Percentiles rank a stretch among this genome's conserved stretches.
These are phyloP conservation scores for Agapostemon virescens DNA, from an alignment of 2,888 invertebrate genomes.

Conservation along the genomic window DNA sequence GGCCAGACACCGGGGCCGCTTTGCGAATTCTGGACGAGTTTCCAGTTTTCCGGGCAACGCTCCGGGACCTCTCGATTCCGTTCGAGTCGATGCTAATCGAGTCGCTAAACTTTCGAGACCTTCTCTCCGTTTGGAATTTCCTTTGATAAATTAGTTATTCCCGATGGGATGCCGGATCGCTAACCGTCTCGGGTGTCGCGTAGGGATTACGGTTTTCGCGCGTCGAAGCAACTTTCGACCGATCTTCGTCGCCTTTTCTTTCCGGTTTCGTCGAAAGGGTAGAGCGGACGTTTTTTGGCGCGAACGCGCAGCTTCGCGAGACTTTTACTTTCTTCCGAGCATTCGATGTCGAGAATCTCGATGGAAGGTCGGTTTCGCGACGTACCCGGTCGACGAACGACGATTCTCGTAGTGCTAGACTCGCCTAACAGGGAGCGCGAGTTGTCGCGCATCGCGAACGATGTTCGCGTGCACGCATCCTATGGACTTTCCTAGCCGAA, in stretches of 20 bases:
- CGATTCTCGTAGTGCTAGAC: background rate
- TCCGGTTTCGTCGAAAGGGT: too few species aligned
- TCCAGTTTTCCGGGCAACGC: slow-evolving; percentile 6
- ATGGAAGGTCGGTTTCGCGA: background rate
- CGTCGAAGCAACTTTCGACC: background rate
- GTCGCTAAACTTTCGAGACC: background rate
- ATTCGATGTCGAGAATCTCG: too few species aligned
- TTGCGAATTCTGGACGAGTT: background rate
- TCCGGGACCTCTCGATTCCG: background rate
- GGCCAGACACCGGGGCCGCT: background rate
- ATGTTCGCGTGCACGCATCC: too few species aligned
- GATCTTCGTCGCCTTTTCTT: too few species aligned
- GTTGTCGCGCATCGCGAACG: background rate
- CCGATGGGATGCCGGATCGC: background rate
- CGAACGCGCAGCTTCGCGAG: too few species aligned
- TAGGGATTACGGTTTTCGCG: background rate
- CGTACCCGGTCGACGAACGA: background rate
- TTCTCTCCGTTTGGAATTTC: background rate
- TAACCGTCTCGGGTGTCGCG: background rate
- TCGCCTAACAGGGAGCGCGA: slow-evolving; percentile 49
- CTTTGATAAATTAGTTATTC: background rate
- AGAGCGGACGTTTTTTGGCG: too few species aligned
- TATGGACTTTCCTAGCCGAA: background rate
- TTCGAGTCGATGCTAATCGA: background rate
- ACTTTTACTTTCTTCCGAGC: too few species aligned